These are phyloP conservation scores for Heterocephalus glaber DNA, from an alignment of 2,113 vertebrate species.

Conservation along the genomic window DNA sequence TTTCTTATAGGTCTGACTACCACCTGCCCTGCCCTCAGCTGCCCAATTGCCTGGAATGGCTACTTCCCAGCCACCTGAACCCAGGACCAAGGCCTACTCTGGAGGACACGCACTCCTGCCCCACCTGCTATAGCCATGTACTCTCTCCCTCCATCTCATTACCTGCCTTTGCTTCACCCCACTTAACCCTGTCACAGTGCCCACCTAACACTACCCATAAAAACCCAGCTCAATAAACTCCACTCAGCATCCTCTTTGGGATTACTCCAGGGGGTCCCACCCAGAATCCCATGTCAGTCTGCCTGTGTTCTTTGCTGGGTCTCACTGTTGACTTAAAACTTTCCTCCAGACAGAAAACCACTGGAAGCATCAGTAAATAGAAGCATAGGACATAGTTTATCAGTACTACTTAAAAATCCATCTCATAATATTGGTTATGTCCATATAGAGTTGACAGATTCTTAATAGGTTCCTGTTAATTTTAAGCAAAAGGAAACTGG, in stretches of 20 bases:
- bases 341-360: neutral
- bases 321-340: neutral
- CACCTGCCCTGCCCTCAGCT: neutral
- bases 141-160: neutral
- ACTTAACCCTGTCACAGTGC: neutral
- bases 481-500: neutral
- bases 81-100: neutral
- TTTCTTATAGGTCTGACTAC: neutral
- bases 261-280: neutral
- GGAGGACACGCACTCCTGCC: neutral
- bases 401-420: neutral
- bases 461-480: neutral
- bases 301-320: neutral
- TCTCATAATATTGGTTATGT: neutral
- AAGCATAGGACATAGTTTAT: neutral
- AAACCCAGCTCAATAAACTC: neutral
- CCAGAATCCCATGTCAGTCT: neutral
- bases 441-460: neutral
- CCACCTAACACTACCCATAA: neutral
- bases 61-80: too few species aligned
- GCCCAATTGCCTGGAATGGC: neutral
- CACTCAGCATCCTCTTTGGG: neutral
- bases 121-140: neutral
- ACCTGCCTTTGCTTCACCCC: neutral
- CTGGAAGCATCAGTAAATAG: neutral